Conservation (phyloP, 2,888 invertebrate species). For the Zaprionus bogoriensis region DNA sequence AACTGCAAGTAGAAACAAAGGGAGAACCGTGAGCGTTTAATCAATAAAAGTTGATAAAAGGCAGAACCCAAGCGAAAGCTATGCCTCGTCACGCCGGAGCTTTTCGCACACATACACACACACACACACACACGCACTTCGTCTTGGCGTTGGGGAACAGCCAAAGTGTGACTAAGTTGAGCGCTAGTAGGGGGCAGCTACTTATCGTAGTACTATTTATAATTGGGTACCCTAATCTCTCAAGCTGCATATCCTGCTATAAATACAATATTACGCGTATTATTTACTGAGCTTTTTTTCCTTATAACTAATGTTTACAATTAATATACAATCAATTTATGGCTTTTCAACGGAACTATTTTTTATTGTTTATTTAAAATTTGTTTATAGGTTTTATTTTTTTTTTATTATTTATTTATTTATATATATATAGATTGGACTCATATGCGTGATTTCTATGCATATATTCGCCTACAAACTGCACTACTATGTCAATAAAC, state of each 20-base stretch:
- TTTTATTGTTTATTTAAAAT: not conserved
- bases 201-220: no score
- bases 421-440: not conserved
- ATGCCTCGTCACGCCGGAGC: conserved; percentile 21
- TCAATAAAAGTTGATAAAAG: conserved; percentile 41
- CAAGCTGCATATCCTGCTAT: no score
- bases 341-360: no score
- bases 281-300: no score
- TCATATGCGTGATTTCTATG: no score
- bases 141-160: not conserved
- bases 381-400: no score
- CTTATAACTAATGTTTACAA: no score
- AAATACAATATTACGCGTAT: no score
- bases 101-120: conserved; percentile 19
- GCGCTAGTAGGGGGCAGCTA: no score
- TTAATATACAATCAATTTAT: no score
- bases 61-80: conserved; percentile 22
- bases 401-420: not conserved
- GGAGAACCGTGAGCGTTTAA: conserved; percentile 28
- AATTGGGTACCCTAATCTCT: no score
- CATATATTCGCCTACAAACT: not conserved
- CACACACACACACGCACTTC: no score
- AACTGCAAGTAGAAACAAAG: conserved; percentile 51
- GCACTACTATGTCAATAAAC: conserved; percentile 43
- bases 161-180: not conserved